A percentile compares a stretch with the other conserved stretches of the same genome.
phyloP scores from a whole-genome alignment of 2,888 invertebrate species.

The Mellilla xanthometata region DNA sequence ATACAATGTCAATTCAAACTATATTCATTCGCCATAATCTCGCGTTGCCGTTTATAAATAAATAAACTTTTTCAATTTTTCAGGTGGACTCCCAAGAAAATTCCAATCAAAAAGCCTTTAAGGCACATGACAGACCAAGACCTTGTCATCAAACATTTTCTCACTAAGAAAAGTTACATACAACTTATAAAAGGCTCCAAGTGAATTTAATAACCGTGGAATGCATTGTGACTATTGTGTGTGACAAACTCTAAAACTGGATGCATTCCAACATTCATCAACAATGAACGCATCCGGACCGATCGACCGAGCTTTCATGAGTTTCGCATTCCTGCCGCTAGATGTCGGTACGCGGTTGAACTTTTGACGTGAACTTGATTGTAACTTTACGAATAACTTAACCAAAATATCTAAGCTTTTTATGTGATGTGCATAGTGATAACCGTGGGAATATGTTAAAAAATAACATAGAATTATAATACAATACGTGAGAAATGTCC shows the following conservation, averaged over 20 bases:
- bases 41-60: not conserved
- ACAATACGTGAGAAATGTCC: conserved; percentile 53
- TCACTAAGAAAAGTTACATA: conserved; percentile 51
- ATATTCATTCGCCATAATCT: too few species aligned
- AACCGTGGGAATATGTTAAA: conserved; percentile 55
- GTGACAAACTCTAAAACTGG: conserved; percentile 38
- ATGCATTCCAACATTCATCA: conserved; percentile 49
- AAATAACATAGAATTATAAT: conserved; percentile 52
- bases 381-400: conserved; percentile 71
- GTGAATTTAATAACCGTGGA: conserved; percentile 26
- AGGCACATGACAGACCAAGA: conserved; percentile 54
- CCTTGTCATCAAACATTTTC: conserved; percentile 56
- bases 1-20: too few species aligned
- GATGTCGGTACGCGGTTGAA: conserved; percentile 70
- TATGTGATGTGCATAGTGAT: conserved; percentile 67
- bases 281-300: conserved; percentile 53
- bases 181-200: conserved; percentile 48
- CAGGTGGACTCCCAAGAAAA: conserved; percentile 26
- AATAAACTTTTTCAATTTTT: conserved; percentile 18
- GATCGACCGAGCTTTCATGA: conserved; percentile 67
- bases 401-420: conserved; percentile 77
- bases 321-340: conserved; percentile 59
- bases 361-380: conserved; percentile 81
- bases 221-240: conserved; percentile 11
- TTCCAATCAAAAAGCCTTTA: conserved; percentile 34